Conservation (phyloP, 2,888 invertebrate species). For the Cataglyphis altisquamis region DNA sequence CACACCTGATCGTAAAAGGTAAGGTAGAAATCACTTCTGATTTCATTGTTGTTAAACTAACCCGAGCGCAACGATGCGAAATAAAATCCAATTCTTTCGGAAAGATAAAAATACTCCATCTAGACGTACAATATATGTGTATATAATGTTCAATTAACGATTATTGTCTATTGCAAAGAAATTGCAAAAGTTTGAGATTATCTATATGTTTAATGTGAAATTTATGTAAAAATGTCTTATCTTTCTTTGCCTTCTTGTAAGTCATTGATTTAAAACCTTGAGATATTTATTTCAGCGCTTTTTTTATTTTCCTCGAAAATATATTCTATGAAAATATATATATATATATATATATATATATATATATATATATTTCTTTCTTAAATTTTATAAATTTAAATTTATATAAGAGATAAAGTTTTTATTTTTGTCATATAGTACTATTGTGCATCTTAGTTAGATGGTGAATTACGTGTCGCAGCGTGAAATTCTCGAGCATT, state of each 20-base stretch:
- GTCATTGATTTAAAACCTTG: not conserved
- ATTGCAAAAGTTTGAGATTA: not conserved
- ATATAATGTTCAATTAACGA: not conserved
- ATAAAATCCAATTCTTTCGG: not conserved
- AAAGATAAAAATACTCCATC: not conserved
- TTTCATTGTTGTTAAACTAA: conserved; percentile 11
- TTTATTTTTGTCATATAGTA: not conserved
- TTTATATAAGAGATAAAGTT: not conserved
- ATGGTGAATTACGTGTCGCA: not conserved
- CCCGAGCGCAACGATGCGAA: not conserved
- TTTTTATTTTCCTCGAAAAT: not conserved
- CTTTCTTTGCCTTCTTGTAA: not conserved
- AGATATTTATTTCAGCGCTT: not conserved
- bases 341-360: not conserved
- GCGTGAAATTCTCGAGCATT: conserved; percentile 40
- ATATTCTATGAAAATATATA: not conserved
- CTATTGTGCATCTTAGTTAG: conserved; percentile 21
- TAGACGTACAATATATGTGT: not conserved
- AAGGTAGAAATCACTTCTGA: conserved; percentile 2
- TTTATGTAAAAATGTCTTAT: not conserved
- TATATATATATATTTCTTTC: not conserved
- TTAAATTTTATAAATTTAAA: not conserved
- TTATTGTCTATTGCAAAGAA: not conserved
- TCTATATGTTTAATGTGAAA: not conserved
- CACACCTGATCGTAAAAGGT: conserved; percentile 9